Evolutionary conservation across 1,140 invertebrate genomes (phyloP).

Genomic region (Dendrolimus kikuchii): DNA sequence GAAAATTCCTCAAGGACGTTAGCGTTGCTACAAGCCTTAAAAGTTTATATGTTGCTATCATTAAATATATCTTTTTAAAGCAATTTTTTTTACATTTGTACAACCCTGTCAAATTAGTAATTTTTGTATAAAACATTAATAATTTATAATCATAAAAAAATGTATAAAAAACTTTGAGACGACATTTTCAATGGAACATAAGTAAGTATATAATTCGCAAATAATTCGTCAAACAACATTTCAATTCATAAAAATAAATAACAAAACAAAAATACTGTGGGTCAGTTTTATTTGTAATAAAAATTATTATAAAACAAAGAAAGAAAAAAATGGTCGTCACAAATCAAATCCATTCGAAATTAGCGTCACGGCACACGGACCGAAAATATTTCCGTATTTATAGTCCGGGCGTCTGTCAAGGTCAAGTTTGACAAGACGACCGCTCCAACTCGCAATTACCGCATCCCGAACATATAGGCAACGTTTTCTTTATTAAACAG

Average conservation of each 20-base stretch:
- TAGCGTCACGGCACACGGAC: constrained; percentile 26
- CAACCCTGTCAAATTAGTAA: no score
- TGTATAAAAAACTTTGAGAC: no score
- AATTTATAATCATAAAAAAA: no score
- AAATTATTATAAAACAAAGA: constrained; percentile 19
- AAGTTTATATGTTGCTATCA: no score
- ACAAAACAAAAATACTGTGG: constrained; percentile 10
- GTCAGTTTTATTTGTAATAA: constrained; percentile 6
- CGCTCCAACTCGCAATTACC: constrained; percentile 39
- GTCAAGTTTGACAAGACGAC: constrained; percentile 52
- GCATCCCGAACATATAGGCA: constrained; percentile 33
- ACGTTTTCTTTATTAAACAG: constrained; percentile 22
- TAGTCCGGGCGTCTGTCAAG: constrained; percentile 57
- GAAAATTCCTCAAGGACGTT: no score
- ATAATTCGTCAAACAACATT: constrained; percentile 15
- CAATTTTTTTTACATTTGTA: no score
- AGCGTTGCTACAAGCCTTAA: no score
- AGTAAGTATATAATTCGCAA: no score
- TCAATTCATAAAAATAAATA: constrained; percentile 7
- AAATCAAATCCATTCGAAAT: constrained; percentile 29
- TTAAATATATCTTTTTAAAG: no score
- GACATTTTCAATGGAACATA: no score
- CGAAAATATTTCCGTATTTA: constrained; percentile 67
- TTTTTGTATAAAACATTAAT: no score
- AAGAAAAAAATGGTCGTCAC: constrained; percentile 10